phyloP scores from a whole-genome alignment of 92 coral and sea anemone genomes.

The Porites rus region DNA sequence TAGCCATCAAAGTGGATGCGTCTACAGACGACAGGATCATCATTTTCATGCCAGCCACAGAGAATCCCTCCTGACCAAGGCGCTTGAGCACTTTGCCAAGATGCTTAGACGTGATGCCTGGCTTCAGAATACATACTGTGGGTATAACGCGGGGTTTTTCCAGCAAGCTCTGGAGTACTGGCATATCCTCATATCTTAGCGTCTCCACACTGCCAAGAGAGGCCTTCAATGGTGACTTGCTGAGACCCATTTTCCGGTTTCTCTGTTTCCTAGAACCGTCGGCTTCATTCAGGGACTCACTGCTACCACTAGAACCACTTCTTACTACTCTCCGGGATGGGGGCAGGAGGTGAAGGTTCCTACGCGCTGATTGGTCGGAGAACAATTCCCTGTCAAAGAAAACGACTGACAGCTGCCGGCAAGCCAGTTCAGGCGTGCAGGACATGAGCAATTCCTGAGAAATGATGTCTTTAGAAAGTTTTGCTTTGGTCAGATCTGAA shows the following conservation, averaged over 20 bases:
- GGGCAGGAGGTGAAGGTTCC: constrained; percentile 74
- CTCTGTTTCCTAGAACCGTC: constrained; percentile 53
- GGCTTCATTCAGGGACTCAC: constrained; percentile 32
- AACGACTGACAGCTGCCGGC: constrained; percentile 90
- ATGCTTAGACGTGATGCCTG: constrained; percentile 82
- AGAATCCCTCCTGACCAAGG: constrained; percentile 85
- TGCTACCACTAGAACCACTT: constrained; percentile 54
- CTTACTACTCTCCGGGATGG: constrained; percentile 60
- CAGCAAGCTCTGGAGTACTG: constrained; percentile 79
- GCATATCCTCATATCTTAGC: constrained; percentile 62
- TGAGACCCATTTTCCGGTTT: constrained; percentile 29
- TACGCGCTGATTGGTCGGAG: constrained; percentile 81
- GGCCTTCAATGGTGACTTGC: constrained; percentile 25
- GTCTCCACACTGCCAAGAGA: constrained; percentile 74
- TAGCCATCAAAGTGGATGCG: constrained; percentile 12
- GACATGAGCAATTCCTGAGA: constrained; percentile 85
- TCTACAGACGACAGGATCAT: constrained; percentile 45
- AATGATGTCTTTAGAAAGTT: constrained; percentile 48
- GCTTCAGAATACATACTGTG: constrained; percentile 90
- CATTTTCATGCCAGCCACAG: constrained; percentile 80
- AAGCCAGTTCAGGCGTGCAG: constrained; percentile 92
- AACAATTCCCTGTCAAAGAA: constrained; percentile 92
- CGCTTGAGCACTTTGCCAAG: constrained; percentile 86
- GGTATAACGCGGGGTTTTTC: constrained; percentile 87
- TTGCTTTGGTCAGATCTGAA: constrained; percentile 23